These are phyloP conservation scores for Xylocampa areola DNA, from an alignment of 2,888 invertebrate species.

Conservation along the genomic window DNA sequence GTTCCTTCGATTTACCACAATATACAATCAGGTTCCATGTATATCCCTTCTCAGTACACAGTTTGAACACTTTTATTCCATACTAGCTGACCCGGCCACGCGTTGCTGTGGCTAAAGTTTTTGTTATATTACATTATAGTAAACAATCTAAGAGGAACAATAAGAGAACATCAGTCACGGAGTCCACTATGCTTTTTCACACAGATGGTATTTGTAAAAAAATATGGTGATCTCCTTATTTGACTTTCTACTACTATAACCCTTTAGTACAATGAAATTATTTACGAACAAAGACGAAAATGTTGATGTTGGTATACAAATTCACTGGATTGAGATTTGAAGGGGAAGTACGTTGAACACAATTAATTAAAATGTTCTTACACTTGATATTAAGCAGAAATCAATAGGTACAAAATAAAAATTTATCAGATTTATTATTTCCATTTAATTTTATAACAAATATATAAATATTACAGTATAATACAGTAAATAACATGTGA, in stretches of 20 bases:
- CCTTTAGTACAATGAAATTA: constrained; percentile 34
- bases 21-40: constrained; percentile 51
- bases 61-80: constrained; percentile 59
- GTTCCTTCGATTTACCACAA: constrained; percentile 41
- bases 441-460: no score
- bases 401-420: no score
- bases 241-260: constrained; percentile 50
- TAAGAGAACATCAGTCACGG: constrained; percentile 41
- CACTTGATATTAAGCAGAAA: no score
- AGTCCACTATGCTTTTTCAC: constrained; percentile 48
- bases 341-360: no score
- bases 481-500: no score
- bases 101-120: constrained; percentile 51
- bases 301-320: no score
- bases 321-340: no score
- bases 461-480: no score
- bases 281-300: no score
- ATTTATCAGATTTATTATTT: no score
- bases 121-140: constrained; percentile 52
- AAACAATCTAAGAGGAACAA: constrained; percentile 45
- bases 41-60: constrained; percentile 57
- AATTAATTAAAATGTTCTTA: no score
- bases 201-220: constrained; percentile 52
- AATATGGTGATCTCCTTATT: constrained; percentile 50
- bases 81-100: constrained; percentile 43